These are phyloP conservation scores for Panagrolaimus sp. DNA, from an alignment of 1,140 invertebrate species.

Conservation along the genomic window DNA sequence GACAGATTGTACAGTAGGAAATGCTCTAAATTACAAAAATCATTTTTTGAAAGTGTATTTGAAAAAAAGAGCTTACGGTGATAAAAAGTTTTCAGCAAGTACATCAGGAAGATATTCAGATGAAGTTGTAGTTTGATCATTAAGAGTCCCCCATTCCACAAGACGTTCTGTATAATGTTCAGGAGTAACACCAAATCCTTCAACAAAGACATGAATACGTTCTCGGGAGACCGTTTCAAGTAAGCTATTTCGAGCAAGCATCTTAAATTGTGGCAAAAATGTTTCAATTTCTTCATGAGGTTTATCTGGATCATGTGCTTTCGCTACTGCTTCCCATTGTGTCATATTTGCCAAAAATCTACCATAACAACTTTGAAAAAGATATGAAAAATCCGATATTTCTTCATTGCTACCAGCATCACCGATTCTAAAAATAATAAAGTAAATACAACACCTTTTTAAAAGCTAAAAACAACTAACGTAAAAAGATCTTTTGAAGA, in stretches of 20 bases:
- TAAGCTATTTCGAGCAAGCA: not conserved
- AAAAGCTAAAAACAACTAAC: conserved; percentile 11
- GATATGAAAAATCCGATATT: conserved; percentile 25
- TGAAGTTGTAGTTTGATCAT: not conserved
- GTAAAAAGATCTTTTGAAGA: conserved; percentile 35
- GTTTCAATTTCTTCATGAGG: not conserved
- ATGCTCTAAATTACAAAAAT: not conserved
- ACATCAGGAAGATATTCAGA: not conserved
- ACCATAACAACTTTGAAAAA: not conserved
- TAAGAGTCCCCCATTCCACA: not conserved
- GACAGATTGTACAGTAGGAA: not conserved
- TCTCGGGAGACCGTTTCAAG: not conserved
- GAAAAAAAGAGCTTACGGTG: not conserved
- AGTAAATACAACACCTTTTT: too few species aligned
- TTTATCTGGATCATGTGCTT: not conserved
- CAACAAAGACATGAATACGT: not conserved
- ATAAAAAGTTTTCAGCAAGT: not conserved
- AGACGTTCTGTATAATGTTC: not conserved
- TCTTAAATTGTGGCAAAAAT: not conserved
- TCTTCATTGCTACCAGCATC: conserved; percentile 21
- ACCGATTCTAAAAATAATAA: not conserved
- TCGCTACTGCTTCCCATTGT: not conserved
- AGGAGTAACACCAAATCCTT: not conserved
- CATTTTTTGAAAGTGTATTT: not conserved
- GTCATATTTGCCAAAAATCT: not conserved